These are phyloP conservation scores for Pinna nobilis DNA, from an alignment of 1,140 invertebrate species.

Conservation along the genomic window DNA sequence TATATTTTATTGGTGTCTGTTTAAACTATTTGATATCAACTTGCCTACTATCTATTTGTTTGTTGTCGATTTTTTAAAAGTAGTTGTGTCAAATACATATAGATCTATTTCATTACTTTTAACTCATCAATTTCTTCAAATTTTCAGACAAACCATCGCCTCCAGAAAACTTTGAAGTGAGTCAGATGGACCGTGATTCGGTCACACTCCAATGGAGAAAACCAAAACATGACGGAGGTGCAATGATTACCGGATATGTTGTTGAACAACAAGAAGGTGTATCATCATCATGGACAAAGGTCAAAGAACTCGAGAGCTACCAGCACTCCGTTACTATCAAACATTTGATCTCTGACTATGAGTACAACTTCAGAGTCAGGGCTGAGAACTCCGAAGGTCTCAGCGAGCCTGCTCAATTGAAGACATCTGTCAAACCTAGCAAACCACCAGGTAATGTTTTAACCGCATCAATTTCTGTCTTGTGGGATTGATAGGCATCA, in stretches of 20 bases:
- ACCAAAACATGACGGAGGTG: conserved; percentile 71
- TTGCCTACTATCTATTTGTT: too few species aligned
- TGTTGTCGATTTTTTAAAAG: too few species aligned
- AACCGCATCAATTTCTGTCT: too few species aligned
- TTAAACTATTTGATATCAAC: too few species aligned
- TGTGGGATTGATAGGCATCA: too few species aligned
- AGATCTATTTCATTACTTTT: not conserved
- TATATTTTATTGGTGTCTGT: too few species aligned
- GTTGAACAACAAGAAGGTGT: conserved; percentile 77
- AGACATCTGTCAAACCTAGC: conserved; percentile 81
- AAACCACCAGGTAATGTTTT: conserved; percentile 62
- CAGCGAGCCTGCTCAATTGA: conserved; percentile 93
- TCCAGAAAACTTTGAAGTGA: conserved; percentile 90
- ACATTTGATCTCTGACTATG: conserved; percentile 92
- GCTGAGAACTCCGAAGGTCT: conserved; percentile 96
- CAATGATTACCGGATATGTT: conserved; percentile 67
- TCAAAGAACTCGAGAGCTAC: conserved; percentile 73
- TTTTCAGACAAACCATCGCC: conserved; percentile 87
- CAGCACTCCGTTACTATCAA: conserved; percentile 86
- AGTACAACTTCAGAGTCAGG: conserved; percentile 96
- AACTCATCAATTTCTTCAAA: not conserved
- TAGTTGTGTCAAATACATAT: too few species aligned
- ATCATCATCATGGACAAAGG: conserved; percentile 90
- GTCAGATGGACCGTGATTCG: conserved; percentile 73
- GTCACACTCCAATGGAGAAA: conserved; percentile 69